Base-by-base conservation (phyloP, 2,797 vertebrate species). In the Trematomus bernacchii region DNA sequence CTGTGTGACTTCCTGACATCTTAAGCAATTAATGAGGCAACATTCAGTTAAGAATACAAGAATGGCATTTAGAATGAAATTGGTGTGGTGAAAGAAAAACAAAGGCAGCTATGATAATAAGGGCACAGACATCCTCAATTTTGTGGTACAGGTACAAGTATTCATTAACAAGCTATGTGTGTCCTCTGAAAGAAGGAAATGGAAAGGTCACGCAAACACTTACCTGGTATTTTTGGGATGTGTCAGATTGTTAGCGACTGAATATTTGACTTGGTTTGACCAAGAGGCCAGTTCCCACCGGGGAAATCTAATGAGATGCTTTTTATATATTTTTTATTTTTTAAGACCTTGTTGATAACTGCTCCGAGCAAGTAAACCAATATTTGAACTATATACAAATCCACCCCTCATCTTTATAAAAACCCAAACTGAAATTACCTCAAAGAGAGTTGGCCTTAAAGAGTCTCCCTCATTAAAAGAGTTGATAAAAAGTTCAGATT, bases 1-100 rank as follows among this genome's bases (percentile, higher is more conserved):
- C 37, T 44, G 40, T 52, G 42, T 57, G 48, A 69, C 59, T 64
- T 8, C 18, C 18, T 66, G 66, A 51, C 57, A 69, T 66, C 52
- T 73, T 80, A 72, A 80, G 71, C 63, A 71, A 59, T 18, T 50
- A 80, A 71, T 48, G 46, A 76, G 46, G 53, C 42, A 14, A 6
- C 48, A 33, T 27, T 78, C 68, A 70, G 40, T 33, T 21, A 6
- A 0, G 37, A 10, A 71, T 77, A 71, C 58, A 55, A 58, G 52
- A 71, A 19, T 70, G 60, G 10, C 60, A 72, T 84, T 71, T 52
- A 48, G 40, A 52, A 51, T 8, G 43, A 42, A 30, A 59, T 62
- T 23, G 55, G 11, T 12, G 18, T 14, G 12, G 37, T 40, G 27
- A 55, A 67, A 46, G 50, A 42, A 15, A 40, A 65, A 23, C 13